Percentiles rank a stretch among this genome's conserved stretches.
Conservation (phyloP, 2,113 vertebrate species). For the Falco punctatus region DNA sequence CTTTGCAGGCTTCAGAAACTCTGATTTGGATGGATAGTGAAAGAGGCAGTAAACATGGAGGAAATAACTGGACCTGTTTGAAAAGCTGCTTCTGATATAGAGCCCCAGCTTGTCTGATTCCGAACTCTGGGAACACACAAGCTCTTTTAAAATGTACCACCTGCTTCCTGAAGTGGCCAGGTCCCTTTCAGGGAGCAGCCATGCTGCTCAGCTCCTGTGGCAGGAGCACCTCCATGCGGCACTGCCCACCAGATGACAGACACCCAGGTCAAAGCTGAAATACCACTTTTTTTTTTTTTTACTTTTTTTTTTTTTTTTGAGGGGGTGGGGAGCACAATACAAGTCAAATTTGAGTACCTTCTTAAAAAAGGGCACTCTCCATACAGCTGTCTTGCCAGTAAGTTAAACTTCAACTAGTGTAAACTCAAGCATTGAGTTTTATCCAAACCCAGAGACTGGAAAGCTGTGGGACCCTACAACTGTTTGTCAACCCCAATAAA, state of each 20-base stretch:
- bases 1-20: constrained; percentile 8
- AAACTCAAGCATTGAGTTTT: not conserved
- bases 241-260: not conserved
- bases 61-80: not conserved
- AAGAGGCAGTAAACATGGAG: not conserved
- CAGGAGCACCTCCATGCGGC: not conserved
- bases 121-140: not conserved
- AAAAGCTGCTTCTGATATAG: not conserved
- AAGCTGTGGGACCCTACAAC: not conserved
- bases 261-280: not conserved
- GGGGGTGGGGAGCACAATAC: too few species aligned
- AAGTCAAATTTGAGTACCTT: not conserved
- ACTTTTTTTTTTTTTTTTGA: too few species aligned
- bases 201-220: not conserved
- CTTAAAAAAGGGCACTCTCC: not conserved
- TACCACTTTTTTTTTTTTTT: not conserved
- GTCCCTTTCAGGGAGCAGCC: not conserved
- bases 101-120: not conserved
- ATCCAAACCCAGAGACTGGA: not conserved
- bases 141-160: not conserved
- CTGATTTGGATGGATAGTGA: not conserved
- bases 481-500: not conserved
- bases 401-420: not conserved
- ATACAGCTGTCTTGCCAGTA: not conserved
- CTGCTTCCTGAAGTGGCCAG: not conserved